Evolutionary conservation across 2,797 vertebrate genomes (phyloP).

Genomic region (Sebastes matsubarae): DNA sequence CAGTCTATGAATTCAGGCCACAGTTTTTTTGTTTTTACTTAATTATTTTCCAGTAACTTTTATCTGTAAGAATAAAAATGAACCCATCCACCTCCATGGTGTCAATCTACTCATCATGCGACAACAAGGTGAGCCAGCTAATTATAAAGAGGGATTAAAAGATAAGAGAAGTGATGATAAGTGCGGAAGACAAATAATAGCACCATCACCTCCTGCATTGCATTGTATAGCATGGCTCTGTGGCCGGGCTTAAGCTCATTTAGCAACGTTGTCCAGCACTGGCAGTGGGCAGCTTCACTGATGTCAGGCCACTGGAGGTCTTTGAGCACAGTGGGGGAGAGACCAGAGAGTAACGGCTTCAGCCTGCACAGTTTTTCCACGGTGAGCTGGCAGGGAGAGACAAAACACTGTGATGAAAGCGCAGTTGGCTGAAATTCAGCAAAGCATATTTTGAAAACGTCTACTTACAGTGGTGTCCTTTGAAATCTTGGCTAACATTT

Average conservation of each 20-base stretch:
- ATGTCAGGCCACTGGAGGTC: slow-evolving; percentile 73
- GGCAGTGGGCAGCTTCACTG: slow-evolving; percentile 73
- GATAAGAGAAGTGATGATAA: slow-evolving; percentile 8
- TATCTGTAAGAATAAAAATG: not conserved
- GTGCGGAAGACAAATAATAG: slow-evolving; percentile 6
- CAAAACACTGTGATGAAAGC: slow-evolving; percentile 22
- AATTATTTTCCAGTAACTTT: not conserved
- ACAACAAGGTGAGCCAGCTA: not conserved
- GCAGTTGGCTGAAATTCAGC: slow-evolving; percentile 8
- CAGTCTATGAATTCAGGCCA: not conserved
- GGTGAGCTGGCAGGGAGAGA: slow-evolving; percentile 75
- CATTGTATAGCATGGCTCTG: slow-evolving; percentile 82
- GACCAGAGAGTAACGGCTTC: slow-evolving; percentile 82
- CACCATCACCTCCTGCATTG: slow-evolving; percentile 80
- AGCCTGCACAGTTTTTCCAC: slow-evolving; percentile 83
- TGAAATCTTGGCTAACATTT: slow-evolving; percentile 83
- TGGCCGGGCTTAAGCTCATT: slow-evolving; percentile 83
- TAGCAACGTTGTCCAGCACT: slow-evolving; percentile 83
- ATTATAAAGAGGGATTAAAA: slow-evolving; percentile 15
- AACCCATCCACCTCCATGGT: not conserved
- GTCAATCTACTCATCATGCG: not conserved
- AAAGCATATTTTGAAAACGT: slow-evolving; percentile 7
- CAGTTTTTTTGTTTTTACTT: not conserved
- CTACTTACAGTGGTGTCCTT: slow-evolving; percentile 84
- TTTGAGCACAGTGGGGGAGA: slow-evolving; percentile 83